phyloP scores from a whole-genome alignment of 2,113 vertebrate species.

The Acrocephalus kingi region DNA sequence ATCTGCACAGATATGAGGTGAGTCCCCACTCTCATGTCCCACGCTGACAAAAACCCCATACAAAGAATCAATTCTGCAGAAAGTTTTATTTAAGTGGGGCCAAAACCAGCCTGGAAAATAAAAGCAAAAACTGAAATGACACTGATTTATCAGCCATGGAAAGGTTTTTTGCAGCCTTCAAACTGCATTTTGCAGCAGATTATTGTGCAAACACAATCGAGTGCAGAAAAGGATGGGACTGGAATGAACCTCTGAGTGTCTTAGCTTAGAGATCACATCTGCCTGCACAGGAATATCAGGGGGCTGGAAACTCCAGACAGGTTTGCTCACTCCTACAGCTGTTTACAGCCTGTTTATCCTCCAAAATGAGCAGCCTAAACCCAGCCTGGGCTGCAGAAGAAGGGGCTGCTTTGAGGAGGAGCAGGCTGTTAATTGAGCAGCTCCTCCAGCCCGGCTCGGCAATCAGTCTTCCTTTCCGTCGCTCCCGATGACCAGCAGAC shows the following conservation, averaged over 20 bases:
- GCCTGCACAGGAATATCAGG: neutral
- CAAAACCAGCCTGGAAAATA: neutral
- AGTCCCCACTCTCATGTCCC: neutral
- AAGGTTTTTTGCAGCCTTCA: neutral
- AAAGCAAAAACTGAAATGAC: neutral
- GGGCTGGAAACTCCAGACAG: neutral
- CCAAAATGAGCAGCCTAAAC: neutral
- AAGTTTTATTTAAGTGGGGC: neutral
- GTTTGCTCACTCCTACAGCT: neutral
- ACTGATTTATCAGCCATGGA: fast-evolving
- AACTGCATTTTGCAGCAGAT: neutral
- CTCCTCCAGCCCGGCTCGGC: neutral
- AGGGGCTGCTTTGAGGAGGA: neutral
- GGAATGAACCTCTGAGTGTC: fast-evolving
- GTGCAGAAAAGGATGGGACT: neutral
- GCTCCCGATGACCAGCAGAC: slow-evolving; percentile 3
- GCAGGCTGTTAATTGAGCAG: neutral
- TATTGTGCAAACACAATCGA: fast-evolving
- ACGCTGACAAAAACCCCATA: neutral
- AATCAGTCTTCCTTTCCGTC: neutral
- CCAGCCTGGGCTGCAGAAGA: neutral
- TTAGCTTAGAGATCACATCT: neutral
- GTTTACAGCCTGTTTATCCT: neutral
- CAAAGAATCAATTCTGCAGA: neutral
- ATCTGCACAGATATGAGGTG: fast-evolving